Base-by-base conservation (phyloP, 1,140 invertebrate species). In the Scylla paramamosain region DNA sequence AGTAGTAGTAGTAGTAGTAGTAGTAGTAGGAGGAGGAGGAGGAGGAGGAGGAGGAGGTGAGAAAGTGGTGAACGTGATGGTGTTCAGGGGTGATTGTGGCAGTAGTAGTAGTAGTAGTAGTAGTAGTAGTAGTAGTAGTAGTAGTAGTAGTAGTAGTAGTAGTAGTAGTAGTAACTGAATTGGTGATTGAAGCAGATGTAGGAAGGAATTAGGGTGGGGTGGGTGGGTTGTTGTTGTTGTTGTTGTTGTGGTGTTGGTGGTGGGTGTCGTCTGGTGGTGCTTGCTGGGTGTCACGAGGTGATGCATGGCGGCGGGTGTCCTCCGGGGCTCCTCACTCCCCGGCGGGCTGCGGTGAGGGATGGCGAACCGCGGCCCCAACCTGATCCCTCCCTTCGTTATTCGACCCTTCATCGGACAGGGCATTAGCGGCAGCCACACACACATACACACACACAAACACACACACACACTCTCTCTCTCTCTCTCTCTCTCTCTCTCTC, bases 101-200 rank as follows among this genome's bases (percentile, higher is more conserved):
- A 67, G 59, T 67, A 67, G 59, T 67, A 67, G 59, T 67, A 67
- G 59, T 67, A 67, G 59, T 67, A 67, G 59, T 67, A 67, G 59
- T 67, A 67, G 59, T 67, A n/a, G 67, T 77, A 77, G 67, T 77
- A 77, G 67, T 77, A 77, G 67, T n/a, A 77, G 67, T n/a, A n/a
- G 67, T 77, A 77, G 67, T 77, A 77, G 67, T 77, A 77, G 67
- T 77, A 77, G 67, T n/a, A n/a, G 67, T 77, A 77, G 67, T 77
- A 77, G 67, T 77, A 77, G 67, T 77, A 77, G 67, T 77, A 77
- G 67, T 77, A 77, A 20, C 1, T 20, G 67, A 20, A 77, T 12
- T 77, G 20, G 67, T 77, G 20, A 20, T 77, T 20, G 25, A 20
- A 77, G 67, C 20, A 77, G 67, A 20, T 2, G 67, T 77, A 77